Evolutionary conservation across 2,797 vertebrate species (phyloP).

Genomic region (Muscicapa comitata): DNA sequence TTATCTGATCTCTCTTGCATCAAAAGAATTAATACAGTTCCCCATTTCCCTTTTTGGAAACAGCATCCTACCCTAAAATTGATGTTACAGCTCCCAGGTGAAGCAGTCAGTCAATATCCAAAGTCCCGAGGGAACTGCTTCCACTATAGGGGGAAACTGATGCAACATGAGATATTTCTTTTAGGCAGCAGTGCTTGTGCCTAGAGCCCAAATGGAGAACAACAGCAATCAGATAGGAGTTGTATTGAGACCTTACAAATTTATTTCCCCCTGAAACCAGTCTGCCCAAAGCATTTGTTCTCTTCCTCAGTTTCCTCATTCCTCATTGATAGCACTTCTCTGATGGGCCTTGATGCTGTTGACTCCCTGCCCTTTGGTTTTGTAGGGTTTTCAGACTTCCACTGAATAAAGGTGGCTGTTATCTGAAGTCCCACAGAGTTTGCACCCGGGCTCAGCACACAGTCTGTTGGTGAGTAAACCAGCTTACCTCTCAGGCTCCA

Average conservation of each 20-base stretch:
- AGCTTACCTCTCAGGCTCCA: not conserved
- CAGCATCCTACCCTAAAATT: not conserved
- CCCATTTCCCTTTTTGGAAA: not conserved
- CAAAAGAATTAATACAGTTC: not conserved
- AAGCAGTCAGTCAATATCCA: not conserved
- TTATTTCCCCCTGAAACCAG: not conserved
- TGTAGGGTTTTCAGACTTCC: not conserved
- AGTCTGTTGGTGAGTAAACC: not conserved
- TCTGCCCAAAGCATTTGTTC: not conserved
- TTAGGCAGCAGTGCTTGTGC: not conserved
- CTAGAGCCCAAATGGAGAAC: not conserved
- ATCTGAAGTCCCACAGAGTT: not conserved
- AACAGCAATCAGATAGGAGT: not conserved
- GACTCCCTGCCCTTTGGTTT: not conserved
- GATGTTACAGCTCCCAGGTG: accelerated
- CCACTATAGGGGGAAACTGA: not conserved
- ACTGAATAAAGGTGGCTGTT: not conserved
- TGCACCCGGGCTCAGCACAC: not conserved
- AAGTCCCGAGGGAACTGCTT: not conserved
- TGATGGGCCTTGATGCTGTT: not conserved
- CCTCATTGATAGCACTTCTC: not conserved
- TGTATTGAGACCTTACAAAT: not conserved
- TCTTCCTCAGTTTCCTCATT: not conserved
- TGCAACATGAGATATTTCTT: not conserved
- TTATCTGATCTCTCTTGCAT: not conserved